phyloP scores from a whole-genome alignment of 2,888 invertebrate species.

The Aphrophora alni region DNA sequence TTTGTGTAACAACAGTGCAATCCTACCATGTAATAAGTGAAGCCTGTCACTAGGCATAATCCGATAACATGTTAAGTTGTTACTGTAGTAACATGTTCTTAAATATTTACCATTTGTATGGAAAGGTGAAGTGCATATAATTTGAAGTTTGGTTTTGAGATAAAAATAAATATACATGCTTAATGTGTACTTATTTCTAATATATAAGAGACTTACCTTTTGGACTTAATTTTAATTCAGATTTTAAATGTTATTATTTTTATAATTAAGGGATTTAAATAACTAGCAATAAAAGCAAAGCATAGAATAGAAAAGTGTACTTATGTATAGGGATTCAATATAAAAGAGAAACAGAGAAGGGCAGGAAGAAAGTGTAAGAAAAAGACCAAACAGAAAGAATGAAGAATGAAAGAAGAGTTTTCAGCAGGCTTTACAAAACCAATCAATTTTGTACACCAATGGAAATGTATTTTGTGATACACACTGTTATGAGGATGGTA shows the following conservation, averaged over 20 bases:
- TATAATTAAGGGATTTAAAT: background rate
- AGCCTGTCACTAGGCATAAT: too few species aligned
- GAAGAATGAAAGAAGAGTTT: background rate
- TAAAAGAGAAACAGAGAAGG: slow-evolving; percentile 26
- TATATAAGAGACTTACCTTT: background rate
- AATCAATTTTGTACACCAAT: background rate
- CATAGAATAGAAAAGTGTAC: background rate
- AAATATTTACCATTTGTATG: too few species aligned
- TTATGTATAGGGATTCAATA: slow-evolving; percentile 22
- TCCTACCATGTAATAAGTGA: too few species aligned
- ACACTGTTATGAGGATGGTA: background rate
- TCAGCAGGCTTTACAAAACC: background rate
- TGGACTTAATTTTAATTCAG: background rate
- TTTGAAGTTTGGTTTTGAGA: background rate
- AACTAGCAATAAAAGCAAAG: background rate
- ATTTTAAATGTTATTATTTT: background rate
- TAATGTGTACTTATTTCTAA: background rate
- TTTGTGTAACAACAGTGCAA: too few species aligned
- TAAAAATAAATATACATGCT: background rate
- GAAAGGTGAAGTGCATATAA: background rate
- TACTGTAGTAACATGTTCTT: too few species aligned
- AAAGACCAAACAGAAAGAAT: background rate
- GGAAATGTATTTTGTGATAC: background rate
- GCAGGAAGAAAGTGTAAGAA: slow-evolving; percentile 33
- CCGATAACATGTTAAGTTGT: too few species aligned